Evolutionary conservation across 2,113 vertebrate genomes (phyloP), one percentile per base, ranked within the genome.

Genomic region (Rattus norvegicus): DNA sequence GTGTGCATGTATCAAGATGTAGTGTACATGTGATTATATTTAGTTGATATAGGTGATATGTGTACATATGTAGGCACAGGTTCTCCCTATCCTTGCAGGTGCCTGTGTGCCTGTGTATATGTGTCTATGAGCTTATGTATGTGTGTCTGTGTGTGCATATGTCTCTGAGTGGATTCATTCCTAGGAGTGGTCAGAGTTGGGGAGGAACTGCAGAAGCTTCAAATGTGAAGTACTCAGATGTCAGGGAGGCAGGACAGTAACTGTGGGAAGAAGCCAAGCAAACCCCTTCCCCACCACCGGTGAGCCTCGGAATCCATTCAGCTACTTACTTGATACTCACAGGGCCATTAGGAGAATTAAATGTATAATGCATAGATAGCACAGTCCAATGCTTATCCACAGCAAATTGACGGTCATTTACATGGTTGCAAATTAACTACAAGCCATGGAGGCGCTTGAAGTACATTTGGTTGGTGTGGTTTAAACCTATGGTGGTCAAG

Each of bases 1-100:
- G 43, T 56, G 54, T 36, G 3, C 20, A 1, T 19, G 2, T 5
- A 8, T 47, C 2, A 65, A 5, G 24, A 0, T 56, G 5, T 30
- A 7, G 1, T 22, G n/a, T 52, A 36, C 5, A 2, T 43, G 26
- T 86, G 84, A 49, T 43, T 49, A 33, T 49, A 49, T 52, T 69
- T 69, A 69, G 84, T 63, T 69, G 43, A 33, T 22, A 36, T 49
- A 20, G 26, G 33, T 84, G 39, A 11, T 20, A 30, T 43, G 28
- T 69, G 36, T 67, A 26, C 2, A 33, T 79, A 65, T 86, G 19
- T 22, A 49, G 59, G 28, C 36, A 33, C 4, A 59, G 81, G 7
- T 83, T n/a, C 28, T 65, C 30, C 30, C 14, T 77, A 30, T 63
- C 6, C 43, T 61, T 73, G 8, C 47, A n/a, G 30, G 76, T 81